Evolutionary conservation across 2,797 vertebrate species (phyloP).

Genomic region (Parambassis ranga): DNA sequence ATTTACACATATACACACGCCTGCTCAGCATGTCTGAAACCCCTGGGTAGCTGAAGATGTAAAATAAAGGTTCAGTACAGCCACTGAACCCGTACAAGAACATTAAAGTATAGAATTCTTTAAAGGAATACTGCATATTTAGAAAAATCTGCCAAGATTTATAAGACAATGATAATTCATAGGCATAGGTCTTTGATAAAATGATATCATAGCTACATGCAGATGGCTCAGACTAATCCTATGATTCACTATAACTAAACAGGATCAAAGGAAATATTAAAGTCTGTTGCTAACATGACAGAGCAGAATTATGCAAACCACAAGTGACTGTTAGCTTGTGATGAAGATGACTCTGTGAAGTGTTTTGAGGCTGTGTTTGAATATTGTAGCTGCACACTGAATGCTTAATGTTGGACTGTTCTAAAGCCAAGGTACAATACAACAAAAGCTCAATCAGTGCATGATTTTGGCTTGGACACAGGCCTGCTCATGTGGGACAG

Average conservation of each 20-base stretch:
- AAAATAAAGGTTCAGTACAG: slow-evolving; percentile 5
- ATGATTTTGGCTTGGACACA: slow-evolving; percentile 10
- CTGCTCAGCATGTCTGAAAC: slow-evolving; percentile 20
- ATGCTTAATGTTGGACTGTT: neutral
- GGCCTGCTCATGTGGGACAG: slow-evolving; percentile 19
- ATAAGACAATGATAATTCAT: too few species aligned
- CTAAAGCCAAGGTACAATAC: neutral
- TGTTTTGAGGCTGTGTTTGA: neutral
- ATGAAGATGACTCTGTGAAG: neutral
- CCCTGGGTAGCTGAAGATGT: neutral
- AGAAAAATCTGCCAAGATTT: too few species aligned
- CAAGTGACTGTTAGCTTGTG: neutral
- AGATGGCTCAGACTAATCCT: neutral
- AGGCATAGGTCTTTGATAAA: too few species aligned
- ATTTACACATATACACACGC: neutral
- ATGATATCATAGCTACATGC: neutral
- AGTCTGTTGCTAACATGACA: neutral
- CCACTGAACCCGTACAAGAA: neutral
- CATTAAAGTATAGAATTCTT: neutral
- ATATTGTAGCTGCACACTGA: neutral
- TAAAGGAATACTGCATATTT: neutral
- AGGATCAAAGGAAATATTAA: neutral
- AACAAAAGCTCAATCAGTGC: neutral
- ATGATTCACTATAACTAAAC: neutral
- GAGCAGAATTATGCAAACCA: neutral